Percentiles rank a stretch among this genome's conserved stretches.
Evolutionary conservation across 2,797 vertebrate species (phyloP).

Genomic region (Dryobates pubescens): DNA sequence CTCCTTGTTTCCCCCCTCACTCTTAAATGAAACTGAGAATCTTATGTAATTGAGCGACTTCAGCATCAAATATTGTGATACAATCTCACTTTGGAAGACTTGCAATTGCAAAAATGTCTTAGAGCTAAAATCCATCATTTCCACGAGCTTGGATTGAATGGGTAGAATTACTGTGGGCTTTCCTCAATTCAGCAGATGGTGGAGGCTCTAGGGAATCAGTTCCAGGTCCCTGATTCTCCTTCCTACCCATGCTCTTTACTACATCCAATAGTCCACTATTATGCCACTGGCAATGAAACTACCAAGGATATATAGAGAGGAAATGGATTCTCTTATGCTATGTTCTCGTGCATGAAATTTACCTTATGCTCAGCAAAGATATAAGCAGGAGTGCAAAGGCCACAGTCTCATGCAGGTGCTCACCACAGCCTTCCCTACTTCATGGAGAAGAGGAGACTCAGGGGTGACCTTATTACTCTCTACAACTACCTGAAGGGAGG

Average conservation of each 20-base stretch:
- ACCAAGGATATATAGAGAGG: background rate
- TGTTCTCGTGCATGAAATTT: accelerated
- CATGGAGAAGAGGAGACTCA: too few relatives aligned
- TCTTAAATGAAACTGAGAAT: slow-evolving; percentile 25
- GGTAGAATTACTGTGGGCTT: background rate
- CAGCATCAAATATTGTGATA: slow-evolving; percentile 11
- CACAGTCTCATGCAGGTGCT: background rate
- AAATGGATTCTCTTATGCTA: background rate
- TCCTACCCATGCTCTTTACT: background rate
- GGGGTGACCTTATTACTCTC: too few relatives aligned
- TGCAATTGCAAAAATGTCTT: slow-evolving; percentile 7
- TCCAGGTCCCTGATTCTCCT: background rate
- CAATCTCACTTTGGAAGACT: slow-evolving; percentile 11
- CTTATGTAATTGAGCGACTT: slow-evolving; percentile 2
- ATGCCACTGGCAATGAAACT: background rate
- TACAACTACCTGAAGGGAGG: too few relatives aligned
- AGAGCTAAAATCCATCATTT: background rate
- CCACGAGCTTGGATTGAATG: background rate
- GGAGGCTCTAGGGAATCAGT: background rate
- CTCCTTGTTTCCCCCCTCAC: too few relatives aligned
- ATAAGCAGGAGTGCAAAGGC: background rate
- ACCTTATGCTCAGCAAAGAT: background rate
- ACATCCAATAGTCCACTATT: background rate
- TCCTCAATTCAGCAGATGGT: background rate
- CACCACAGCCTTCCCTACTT: background rate